phyloP scores from a whole-genome alignment of 2,797 vertebrate species.

The Centropyge bicolor region DNA sequence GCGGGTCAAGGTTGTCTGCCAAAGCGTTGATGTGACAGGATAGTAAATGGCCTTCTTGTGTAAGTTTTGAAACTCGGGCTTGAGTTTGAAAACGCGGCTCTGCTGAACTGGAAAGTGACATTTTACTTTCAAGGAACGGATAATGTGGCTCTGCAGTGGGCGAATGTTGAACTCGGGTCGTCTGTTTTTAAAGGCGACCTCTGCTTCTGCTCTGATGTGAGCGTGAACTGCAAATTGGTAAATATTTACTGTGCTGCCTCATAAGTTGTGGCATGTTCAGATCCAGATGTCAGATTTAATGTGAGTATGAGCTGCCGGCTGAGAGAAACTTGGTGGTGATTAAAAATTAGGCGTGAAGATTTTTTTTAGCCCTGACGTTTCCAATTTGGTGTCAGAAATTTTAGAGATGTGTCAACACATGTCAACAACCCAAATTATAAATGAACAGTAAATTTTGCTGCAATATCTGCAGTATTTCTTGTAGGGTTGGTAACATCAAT shows the following conservation, averaged over 20 bases:
- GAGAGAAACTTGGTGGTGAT: neutral
- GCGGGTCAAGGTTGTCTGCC: slow-evolving; percentile 34
- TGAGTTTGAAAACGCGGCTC: neutral
- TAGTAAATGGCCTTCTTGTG: slow-evolving; percentile 18
- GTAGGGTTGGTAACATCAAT: neutral
- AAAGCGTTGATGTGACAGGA: slow-evolving; percentile 20
- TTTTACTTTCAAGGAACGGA: slow-evolving; percentile 21
- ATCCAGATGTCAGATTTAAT: slow-evolving; percentile 9
- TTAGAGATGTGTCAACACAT: neutral
- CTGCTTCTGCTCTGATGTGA: slow-evolving; percentile 36
- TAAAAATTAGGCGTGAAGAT: neutral
- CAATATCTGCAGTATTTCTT: neutral
- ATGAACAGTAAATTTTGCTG: neutral
- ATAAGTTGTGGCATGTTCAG: slow-evolving; percentile 7
- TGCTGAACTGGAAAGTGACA: slow-evolving; percentile 17
- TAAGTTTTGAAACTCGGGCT: neutral
- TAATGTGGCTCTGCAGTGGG: slow-evolving; percentile 2
- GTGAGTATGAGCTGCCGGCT: neutral
- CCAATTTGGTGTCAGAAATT: neutral
- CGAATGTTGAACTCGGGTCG: neutral
- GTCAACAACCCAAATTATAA: neutral
- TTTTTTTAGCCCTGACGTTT: neutral
- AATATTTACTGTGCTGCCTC: slow-evolving; percentile 58
- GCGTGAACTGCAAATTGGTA: slow-evolving; percentile 38
- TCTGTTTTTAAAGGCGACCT: slow-evolving; percentile 31